Conservation (phyloP, 1,140 invertebrate species). For the Bombus pascuorum region DNA sequence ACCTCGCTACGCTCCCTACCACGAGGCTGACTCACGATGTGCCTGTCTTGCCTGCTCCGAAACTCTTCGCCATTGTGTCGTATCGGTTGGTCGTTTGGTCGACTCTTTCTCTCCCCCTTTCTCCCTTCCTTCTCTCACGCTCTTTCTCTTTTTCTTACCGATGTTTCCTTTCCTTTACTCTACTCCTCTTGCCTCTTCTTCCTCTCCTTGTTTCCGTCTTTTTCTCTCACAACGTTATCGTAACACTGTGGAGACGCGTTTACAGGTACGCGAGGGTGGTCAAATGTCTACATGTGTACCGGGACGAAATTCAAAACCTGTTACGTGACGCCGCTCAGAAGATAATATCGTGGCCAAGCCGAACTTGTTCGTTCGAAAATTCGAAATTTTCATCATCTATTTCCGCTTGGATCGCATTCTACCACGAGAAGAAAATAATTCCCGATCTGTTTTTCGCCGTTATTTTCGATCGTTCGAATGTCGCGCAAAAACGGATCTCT, state of each 20-base stretch:
- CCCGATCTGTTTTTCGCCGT: not conserved
- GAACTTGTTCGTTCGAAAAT: conserved; percentile 15
- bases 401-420: conserved; percentile 15
- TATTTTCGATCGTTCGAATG: not conserved
- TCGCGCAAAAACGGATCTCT: not conserved
- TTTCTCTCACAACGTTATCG: not conserved
- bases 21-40: conserved; percentile 64
- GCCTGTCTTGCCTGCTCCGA: conserved; percentile 39
- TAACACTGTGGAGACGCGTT: conserved; percentile 16
- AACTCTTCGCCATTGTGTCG: conserved; percentile 63
- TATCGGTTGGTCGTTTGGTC: conserved; percentile 35
- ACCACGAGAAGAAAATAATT: not conserved
- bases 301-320: conserved; percentile 55
- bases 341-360: conserved; percentile 26
- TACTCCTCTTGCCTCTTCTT: conserved; percentile 14
- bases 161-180: not conserved
- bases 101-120: conserved; percentile 25
- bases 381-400: conserved; percentile 14
- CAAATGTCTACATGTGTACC: conserved; percentile 50
- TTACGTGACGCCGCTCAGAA: conserved; percentile 42
- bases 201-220: not conserved
- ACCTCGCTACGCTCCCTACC: conserved; percentile 51
- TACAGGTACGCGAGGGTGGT: conserved; percentile 53
- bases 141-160: not conserved
- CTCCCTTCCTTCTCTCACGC: not conserved